These are phyloP conservation scores for Drosophila lacertosa DNA, from an alignment of 1,140 invertebrate species.

Conservation along the genomic window DNA sequence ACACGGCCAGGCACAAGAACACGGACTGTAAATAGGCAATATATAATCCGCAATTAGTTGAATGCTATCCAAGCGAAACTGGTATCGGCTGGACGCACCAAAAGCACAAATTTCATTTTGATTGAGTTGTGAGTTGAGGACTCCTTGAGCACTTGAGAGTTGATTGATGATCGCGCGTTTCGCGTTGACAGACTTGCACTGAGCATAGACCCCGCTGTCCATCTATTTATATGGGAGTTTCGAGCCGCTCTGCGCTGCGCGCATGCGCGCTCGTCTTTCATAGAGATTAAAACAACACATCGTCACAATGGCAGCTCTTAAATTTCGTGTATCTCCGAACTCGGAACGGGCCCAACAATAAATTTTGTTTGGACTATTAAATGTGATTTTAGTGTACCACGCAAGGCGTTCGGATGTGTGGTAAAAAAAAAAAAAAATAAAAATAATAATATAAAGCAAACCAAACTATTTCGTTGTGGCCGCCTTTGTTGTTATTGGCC, in stretches of 20 bases:
- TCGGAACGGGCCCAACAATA: constrained; percentile 36
- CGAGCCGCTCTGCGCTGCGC: constrained; percentile 19
- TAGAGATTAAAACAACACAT: constrained; percentile 72
- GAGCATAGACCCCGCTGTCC: constrained; percentile 50
- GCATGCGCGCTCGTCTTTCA: constrained; percentile 57
- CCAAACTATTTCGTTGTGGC: constrained; percentile 35
- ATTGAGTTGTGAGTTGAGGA: constrained; percentile 7
- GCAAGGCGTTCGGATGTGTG: constrained; percentile 38
- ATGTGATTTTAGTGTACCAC: constrained; percentile 75
- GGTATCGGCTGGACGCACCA: constrained; percentile 56
- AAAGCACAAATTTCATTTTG: constrained; percentile 76
- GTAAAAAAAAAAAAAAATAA: constrained; percentile 54
- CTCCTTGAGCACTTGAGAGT: constrained; percentile 14
- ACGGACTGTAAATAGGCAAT: constrained; percentile 53
- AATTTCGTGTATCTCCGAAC: constrained; percentile 32
- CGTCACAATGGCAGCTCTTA: constrained; percentile 40
- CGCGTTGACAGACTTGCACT: constrained; percentile 68
- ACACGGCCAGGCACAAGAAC: constrained; percentile 70
- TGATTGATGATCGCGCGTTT: constrained; percentile 58
- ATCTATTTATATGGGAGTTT: constrained; percentile 67
- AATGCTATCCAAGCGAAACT: constrained; percentile 14
- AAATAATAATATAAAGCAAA: constrained; percentile 15
- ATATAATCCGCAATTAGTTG: constrained; percentile 32
- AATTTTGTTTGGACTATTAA: constrained; percentile 79
- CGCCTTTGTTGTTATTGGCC: constrained; percentile 50